These are phyloP conservation scores for Drosophila gaucha DNA, from an alignment of 2,888 invertebrate genomes.

Conservation along the genomic window DNA sequence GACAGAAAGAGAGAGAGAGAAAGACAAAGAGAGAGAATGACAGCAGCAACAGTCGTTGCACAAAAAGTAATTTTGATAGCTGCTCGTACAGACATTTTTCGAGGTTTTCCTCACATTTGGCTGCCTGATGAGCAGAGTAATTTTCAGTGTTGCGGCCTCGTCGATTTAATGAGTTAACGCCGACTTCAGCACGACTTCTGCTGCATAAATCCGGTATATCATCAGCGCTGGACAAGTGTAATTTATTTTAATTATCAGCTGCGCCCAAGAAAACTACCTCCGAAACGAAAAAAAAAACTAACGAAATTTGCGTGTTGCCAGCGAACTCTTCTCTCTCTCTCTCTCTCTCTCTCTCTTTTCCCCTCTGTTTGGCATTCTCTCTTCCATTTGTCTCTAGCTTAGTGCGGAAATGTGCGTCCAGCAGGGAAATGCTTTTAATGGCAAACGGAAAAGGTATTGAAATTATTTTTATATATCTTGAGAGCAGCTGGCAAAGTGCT, in stretches of 20 bases:
- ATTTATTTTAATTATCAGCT: constrained; percentile 82
- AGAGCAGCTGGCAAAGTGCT: constrained; percentile 40
- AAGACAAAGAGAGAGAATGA: constrained; percentile 2
- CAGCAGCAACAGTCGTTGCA: constrained; percentile 8
- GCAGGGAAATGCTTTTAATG: constrained; percentile 73
- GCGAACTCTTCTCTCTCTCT: background rate
- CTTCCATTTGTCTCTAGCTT: constrained; percentile 21
- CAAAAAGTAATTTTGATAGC: constrained; percentile 48
- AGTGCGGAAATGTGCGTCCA: constrained; percentile 54
- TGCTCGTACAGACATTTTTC: background rate
- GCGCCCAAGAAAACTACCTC: background rate
- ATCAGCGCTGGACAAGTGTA: constrained; percentile 62
- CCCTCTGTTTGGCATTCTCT: constrained; percentile 3
- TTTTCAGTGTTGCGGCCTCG: constrained; percentile 46
- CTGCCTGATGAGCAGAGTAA: constrained; percentile 29
- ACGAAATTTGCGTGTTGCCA: constrained; percentile 36
- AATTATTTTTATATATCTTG: constrained; percentile 68
- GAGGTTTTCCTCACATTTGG: constrained; percentile 19
- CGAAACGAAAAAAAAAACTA: constrained; percentile 21
- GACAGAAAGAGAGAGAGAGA: background rate
- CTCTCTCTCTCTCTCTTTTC: background rate
- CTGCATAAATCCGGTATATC: constrained; percentile 68
- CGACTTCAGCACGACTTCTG: constrained; percentile 47
- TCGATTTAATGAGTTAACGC: constrained; percentile 59
- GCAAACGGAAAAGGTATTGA: constrained; percentile 75